These are phyloP conservation scores for Anneissia japonica DNA, from an alignment of 35 echinoderm and acorn worm genomes.

Conservation along the genomic window DNA sequence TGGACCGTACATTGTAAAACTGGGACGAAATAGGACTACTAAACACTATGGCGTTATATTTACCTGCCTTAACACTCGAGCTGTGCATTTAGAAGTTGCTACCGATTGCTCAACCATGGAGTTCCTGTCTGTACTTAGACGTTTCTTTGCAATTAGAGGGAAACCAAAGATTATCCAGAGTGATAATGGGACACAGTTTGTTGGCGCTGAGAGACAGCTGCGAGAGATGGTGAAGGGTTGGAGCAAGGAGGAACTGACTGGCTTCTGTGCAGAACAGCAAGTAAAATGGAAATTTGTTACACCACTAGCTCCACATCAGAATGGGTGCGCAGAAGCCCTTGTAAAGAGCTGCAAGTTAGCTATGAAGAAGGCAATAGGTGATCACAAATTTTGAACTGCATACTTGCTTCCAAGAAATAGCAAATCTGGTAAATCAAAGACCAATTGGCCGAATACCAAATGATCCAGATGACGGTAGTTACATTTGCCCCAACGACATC, in stretches of 20 bases:
- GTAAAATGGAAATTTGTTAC: constrained; percentile 49
- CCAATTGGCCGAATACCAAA: constrained; percentile 18
- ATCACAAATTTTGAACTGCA: constrained; percentile 37
- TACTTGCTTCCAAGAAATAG: constrained; percentile 32
- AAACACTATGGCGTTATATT: constrained; percentile 60
- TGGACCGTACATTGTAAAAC: neutral
- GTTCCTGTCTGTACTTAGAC: constrained; percentile 30
- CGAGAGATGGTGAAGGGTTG: constrained; percentile 33
- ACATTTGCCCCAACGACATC: constrained; percentile 29
- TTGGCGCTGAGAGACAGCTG: constrained; percentile 31
- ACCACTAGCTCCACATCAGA: constrained; percentile 54
- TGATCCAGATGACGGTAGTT: constrained; percentile 31
- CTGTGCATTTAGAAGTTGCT: constrained; percentile 57
- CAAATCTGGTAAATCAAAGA: constrained; percentile 23
- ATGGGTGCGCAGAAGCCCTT: constrained; percentile 56
- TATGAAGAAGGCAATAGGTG: constrained; percentile 35
- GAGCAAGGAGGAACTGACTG: constrained; percentile 21
- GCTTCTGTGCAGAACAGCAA: constrained; percentile 38
- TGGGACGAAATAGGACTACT: neutral
- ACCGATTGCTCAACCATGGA: constrained; percentile 52
- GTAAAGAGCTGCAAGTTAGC: constrained; percentile 51
- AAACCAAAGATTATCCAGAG: constrained; percentile 22
- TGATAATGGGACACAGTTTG: constrained; percentile 65
- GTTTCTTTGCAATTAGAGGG: constrained; percentile 50
- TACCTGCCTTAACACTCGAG: constrained; percentile 59